These are phyloP conservation scores for Maccullochella peelii DNA, from an alignment of 2,113 vertebrate genomes.

Conservation along the genomic window DNA sequence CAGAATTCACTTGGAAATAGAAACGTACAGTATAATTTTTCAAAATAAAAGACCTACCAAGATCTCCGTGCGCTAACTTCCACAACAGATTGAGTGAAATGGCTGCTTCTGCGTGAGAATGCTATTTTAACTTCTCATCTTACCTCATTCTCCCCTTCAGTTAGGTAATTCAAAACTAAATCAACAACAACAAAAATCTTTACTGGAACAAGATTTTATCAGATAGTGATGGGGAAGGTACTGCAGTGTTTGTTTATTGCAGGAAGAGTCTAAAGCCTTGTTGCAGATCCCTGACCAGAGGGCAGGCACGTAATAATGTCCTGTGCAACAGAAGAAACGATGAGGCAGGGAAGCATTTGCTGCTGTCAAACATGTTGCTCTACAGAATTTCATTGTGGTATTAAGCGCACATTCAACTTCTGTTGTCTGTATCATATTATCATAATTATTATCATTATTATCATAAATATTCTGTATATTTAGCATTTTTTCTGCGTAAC, in stretches of 20 bases:
- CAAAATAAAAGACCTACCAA: neutral
- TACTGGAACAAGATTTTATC: neutral
- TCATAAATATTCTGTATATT: neutral
- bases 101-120: neutral
- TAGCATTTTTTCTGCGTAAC: neutral
- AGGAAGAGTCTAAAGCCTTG: neutral
- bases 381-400: neutral
- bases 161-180: neutral
- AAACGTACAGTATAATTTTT: neutral
- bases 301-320: neutral
- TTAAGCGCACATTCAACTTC: neutral
- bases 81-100: neutral
- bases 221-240: too few relatives aligned
- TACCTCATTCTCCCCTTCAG: neutral
- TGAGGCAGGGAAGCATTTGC: neutral
- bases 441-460: too few relatives aligned
- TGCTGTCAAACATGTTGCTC: neutral
- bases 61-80: neutral
- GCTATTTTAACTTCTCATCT: neutral
- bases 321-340: neutral
- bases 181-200: neutral
- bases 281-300: constrained; percentile 17
- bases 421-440: neutral
- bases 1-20: neutral
- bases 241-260: neutral